Evolutionary conservation across 2,113 vertebrate genomes (phyloP).

Genomic region (Boleophthalmus pectinirostris): DNA sequence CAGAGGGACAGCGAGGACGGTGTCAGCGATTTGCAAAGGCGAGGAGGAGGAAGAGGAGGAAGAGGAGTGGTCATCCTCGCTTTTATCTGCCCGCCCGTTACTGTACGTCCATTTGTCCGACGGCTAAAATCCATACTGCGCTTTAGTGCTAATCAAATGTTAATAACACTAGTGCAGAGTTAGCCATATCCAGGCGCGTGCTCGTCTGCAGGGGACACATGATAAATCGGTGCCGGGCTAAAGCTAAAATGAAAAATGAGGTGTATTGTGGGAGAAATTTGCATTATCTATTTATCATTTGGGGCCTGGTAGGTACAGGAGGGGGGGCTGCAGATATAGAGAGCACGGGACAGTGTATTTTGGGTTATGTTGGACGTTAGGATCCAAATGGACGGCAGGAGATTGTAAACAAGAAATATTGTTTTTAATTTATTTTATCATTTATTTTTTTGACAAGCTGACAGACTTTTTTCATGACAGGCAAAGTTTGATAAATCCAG

Average conservation of each 20-base stretch:
- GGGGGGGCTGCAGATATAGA: neutral
- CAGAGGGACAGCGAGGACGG: slow-evolving; percentile 14
- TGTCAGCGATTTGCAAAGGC: slow-evolving; percentile 41
- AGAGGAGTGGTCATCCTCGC: too few relatives aligned
- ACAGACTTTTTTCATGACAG: too few relatives aligned
- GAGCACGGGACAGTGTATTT: neutral
- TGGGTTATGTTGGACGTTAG: neutral
- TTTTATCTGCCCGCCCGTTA: neutral
- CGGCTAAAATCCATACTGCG: slow-evolving; percentile 8
- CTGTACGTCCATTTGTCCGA: slow-evolving; percentile 12
- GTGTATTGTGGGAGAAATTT: slow-evolving; percentile 1
- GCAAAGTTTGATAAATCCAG: too few relatives aligned
- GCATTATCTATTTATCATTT: neutral
- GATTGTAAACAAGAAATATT: too few relatives aligned
- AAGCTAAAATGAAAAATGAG: slow-evolving; percentile 1
- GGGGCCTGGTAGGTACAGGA: neutral
- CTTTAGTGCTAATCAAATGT: slow-evolving; percentile 28
- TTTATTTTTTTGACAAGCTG: too few relatives aligned
- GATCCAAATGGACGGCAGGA: neutral
- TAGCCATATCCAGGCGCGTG: slow-evolving; percentile 6
- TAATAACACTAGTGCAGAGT: slow-evolving; percentile 25
- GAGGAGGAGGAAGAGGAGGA: too few relatives aligned
- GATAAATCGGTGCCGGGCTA: slow-evolving; percentile 18
- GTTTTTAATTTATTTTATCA: too few relatives aligned
- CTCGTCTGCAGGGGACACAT: neutral